phyloP scores from a whole-genome alignment of 2,113 vertebrate genomes.

The Bos javanicus region DNA sequence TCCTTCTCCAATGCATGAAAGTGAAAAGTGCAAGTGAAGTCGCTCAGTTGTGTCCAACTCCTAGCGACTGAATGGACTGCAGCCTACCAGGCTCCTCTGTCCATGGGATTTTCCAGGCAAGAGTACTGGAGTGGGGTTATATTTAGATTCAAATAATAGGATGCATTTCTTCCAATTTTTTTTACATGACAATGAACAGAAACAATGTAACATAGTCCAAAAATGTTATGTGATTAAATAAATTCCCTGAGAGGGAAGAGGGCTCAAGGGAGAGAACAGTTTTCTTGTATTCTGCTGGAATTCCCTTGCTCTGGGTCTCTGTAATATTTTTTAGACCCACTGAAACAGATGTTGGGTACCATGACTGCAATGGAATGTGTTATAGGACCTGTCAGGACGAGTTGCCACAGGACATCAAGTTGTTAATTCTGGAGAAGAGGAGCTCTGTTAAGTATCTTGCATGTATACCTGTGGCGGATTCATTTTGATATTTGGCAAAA shows the following conservation, averaged over 20 bases:
- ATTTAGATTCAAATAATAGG: not conserved
- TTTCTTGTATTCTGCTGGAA: not conserved
- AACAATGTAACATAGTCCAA: not conserved
- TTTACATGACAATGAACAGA: not conserved
- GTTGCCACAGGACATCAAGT: not conserved
- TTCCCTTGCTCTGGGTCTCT: not conserved
- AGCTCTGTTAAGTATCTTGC: not conserved
- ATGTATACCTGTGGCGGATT: not conserved
- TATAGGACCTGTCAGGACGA: not conserved
- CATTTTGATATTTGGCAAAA: no score
- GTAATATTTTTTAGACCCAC: not conserved
- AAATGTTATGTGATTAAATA: not conserved
- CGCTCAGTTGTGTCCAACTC: accelerated
- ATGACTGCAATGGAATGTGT: not conserved
- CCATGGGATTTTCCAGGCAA: no score
- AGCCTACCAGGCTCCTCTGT: no score
- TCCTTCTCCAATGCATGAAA: no score
- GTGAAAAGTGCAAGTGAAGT: no score
- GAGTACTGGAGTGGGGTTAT: no score
- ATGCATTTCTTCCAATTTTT: not conserved
- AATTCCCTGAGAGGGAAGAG: not conserved
- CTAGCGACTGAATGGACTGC: accelerated
- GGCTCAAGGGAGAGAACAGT: not conserved
- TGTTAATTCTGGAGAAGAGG: not conserved
- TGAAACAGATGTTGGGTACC: not conserved